Evolutionary conservation across 1,140 invertebrate genomes (phyloP), one percentile per base, ranked within the genome.

Genomic region (Sinonovacula constricta): DNA sequence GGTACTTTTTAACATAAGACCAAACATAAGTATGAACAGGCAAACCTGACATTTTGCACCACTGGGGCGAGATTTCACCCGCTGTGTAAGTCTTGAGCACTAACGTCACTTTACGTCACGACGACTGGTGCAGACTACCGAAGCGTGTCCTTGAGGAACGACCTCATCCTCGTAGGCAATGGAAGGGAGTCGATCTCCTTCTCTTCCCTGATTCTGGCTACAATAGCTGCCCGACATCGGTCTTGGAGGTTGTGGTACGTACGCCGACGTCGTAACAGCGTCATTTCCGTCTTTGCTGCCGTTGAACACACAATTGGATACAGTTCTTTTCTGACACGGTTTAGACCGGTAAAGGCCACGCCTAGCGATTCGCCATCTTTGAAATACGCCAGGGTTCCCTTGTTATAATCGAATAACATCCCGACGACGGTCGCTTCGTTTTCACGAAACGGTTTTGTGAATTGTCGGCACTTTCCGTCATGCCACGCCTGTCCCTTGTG

Each of bases 401-500:
- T 91, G 39, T 93, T 88, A 30, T 94, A 94, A 85, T 95, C 94
- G 82, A 94, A 95, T 7, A 95, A 89, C 24, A 92, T 65, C 1
- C 94, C 95, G 7, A 95, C 92, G 12, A 91, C 93, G 2, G 94
- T 94, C 26, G 94, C 88, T 81, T 94, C 91, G 82, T 95, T 95
- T 83, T 95, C 94, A 66, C 92, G 90, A 88, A 95, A 95, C 0
- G 94, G 93, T 81, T 93, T 93, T 0, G 94, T 94, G 85, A 94
- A 95, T 45, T 92, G 88, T 33, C 91, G 87, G 80, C 80, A 82
- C 67, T 87, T 90, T 26, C 94, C 94, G 28, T 92, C 92, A 85
- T 95, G 94, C 94, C 94, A 95, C 1, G 95, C 85, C 0, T 94
- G 86, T 7, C 95, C 95, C 89, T 95, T 95, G 86, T 95, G 95